Evolutionary conservation across 2,888 invertebrate genomes (phyloP).

Genomic region (Automeris io): DNA sequence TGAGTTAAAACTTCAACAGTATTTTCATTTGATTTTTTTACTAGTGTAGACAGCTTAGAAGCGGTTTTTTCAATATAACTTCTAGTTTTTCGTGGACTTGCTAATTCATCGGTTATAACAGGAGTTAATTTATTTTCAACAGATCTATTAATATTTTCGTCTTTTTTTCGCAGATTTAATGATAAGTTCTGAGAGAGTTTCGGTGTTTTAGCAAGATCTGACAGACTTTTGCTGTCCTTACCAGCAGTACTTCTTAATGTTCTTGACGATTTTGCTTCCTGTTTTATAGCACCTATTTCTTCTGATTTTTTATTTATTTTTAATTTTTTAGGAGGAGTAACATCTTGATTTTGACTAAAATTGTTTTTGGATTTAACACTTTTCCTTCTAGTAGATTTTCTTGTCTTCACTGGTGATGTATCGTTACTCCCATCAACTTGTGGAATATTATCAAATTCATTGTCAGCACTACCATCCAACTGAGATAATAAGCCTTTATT

Average conservation of each 20-base stretch:
- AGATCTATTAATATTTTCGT: not conserved
- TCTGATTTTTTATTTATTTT: slow-evolving; percentile 17
- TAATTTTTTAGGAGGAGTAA: slow-evolving; percentile 53
- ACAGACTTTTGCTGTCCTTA: not conserved
- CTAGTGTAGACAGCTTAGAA: not conserved
- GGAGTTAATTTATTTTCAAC: not conserved
- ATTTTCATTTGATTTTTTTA: not conserved
- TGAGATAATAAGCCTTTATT: slow-evolving; percentile 59
- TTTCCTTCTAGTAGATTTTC: slow-evolving; percentile 31
- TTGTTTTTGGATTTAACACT: slow-evolving; percentile 20
- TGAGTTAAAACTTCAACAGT: not conserved
- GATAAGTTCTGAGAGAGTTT: slow-evolving; percentile 11
- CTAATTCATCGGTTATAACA: slow-evolving; percentile 3
- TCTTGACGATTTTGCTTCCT: slow-evolving; percentile 5
- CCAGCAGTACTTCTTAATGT: slow-evolving; percentile 5
- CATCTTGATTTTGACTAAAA: slow-evolving; percentile 28
- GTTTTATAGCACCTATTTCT: slow-evolving; percentile 3
- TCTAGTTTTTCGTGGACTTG: slow-evolving; percentile 15
- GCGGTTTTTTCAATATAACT: slow-evolving; percentile 10
- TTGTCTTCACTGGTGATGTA: slow-evolving; percentile 23
- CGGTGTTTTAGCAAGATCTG: not conserved
- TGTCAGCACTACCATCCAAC: slow-evolving; percentile 75
- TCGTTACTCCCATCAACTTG: slow-evolving; percentile 59
- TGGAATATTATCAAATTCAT: slow-evolving; percentile 38
- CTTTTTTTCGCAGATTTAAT: not conserved